These are phyloP conservation scores for Euproctis similis DNA, from an alignment of 2,888 invertebrate species.

Conservation along the genomic window DNA sequence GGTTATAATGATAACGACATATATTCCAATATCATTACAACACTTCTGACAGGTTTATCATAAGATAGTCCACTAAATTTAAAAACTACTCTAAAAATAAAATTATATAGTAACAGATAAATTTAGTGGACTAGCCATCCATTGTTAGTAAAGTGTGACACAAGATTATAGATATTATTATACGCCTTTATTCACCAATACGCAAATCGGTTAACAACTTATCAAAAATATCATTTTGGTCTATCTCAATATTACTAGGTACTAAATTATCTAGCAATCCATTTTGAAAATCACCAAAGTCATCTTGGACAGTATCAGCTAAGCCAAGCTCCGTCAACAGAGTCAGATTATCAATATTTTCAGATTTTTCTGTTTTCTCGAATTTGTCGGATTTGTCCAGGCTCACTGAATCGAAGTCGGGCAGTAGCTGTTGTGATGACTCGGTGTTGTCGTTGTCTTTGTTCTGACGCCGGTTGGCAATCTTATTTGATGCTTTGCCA, in stretches of 20 bases:
- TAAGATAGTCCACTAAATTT: no score
- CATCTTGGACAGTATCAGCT: constrained; percentile 56
- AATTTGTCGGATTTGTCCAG: constrained; percentile 17
- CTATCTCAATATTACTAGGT: constrained; percentile 30
- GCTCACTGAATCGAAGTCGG: constrained; percentile 35
- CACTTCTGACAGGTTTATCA: no score
- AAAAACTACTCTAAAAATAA: no score
- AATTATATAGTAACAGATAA: no score
- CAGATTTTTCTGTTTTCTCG: constrained; percentile 47
- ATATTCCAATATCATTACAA: no score
- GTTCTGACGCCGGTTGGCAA: constrained; percentile 44
- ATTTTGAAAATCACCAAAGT: constrained; percentile 66
- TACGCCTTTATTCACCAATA: constrained; percentile 37
- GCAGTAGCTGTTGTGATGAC: constrained; percentile 51
- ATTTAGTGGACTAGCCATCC: no score
- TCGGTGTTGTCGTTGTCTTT: constrained; percentile 54
- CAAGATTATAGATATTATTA: no score
- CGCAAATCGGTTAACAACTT: constrained; percentile 56
- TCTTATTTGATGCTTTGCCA: constrained; percentile 55
- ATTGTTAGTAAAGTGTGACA: no score
- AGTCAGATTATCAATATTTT: constrained; percentile 49
- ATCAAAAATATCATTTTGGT: constrained; percentile 59
- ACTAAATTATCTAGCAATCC: constrained; percentile 47
- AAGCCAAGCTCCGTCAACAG: constrained; percentile 76
- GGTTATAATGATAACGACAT: no score